Base-by-base conservation (phyloP, 2,113 vertebrate genomes). In the Bubalus kerabau region DNA sequence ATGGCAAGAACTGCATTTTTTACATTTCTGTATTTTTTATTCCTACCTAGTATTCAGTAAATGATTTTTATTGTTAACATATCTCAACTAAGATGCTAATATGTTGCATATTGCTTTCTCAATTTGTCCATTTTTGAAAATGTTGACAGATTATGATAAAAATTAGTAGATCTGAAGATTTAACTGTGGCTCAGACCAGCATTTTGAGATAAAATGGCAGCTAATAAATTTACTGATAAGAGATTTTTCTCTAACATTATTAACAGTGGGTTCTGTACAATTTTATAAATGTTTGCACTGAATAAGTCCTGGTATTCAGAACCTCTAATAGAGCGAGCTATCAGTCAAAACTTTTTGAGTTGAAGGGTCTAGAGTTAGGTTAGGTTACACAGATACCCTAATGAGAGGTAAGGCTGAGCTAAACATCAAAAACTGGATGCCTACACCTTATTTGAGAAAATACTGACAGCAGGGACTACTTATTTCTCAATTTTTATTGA, bases 41-140 rank as follows among this genome's bases (percentile, higher is more conserved):
- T 97, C 6, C 28, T 57, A 36, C 12, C 40, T 11, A 59, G 46
- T 71, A 13, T 67, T 83, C 17, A 86, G 21, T 76, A 94, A 94
- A 56, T 87, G 5, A 91, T 80, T 85, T 84, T 87, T 94, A 64
- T 60, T 64, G 9, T 95, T 86, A 88, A 74, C 1, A 74, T 64
- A 2, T 80, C 59, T 95, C 52, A 74, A 54, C 21, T 36, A 87
- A 90, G 30, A 91, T 95, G 7, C 7, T 80, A 76, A 89, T 86
- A 71, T 88, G 89, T 96, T 85, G 11, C 30, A 43, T 71, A n/a
- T 50, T n/a, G 28, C 30, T 59, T 19, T 96, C 26, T 93, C 24
- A 36, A 17, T 90, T 40, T 96, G 50, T 4, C 86, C 56, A 86
- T 30, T 94, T 98, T 97, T 74, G 3, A 84, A 89, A 82, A 15